phyloP scores from a whole-genome alignment of 2,888 invertebrate genomes.

The Meteorus colon region DNA sequence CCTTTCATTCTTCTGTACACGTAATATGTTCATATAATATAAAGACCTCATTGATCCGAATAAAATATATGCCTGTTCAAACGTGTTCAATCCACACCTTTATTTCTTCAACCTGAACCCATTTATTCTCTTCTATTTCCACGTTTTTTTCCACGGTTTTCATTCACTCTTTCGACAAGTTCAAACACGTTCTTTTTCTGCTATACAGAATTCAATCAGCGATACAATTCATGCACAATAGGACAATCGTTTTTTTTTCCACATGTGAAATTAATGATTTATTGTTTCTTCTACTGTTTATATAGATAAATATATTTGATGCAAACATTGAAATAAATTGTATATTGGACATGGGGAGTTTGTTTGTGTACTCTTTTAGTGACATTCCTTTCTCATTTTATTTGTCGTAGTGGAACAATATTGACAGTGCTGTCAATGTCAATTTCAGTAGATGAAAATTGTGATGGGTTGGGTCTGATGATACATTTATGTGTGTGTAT shows the following conservation, averaged over 20 bases:
- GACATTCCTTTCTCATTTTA: neutral
- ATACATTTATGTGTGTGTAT: too few relatives aligned
- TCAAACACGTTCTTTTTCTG: too few relatives aligned
- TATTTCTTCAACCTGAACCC: too few relatives aligned
- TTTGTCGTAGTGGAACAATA: neutral
- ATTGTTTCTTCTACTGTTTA: too few relatives aligned
- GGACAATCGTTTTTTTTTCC: neutral
- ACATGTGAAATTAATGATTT: neutral
- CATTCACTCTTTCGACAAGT: neutral
- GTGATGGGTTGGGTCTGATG: too few relatives aligned
- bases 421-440: neutral
- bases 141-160: neutral
- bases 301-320: neutral
- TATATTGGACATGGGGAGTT: neutral
- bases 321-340: neutral
- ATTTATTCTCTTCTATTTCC: too few relatives aligned
- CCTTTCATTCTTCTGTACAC: too few relatives aligned
- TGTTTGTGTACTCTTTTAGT: neutral
- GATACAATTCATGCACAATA: neutral
- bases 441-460: neutral
- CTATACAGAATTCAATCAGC: too few relatives aligned
- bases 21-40: neutral
- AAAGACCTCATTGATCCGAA: neutral
- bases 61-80: neutral
- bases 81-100: too few relatives aligned